phyloP scores from a whole-genome alignment of 2,888 invertebrate species.

The Drosophila algonquin region DNA sequence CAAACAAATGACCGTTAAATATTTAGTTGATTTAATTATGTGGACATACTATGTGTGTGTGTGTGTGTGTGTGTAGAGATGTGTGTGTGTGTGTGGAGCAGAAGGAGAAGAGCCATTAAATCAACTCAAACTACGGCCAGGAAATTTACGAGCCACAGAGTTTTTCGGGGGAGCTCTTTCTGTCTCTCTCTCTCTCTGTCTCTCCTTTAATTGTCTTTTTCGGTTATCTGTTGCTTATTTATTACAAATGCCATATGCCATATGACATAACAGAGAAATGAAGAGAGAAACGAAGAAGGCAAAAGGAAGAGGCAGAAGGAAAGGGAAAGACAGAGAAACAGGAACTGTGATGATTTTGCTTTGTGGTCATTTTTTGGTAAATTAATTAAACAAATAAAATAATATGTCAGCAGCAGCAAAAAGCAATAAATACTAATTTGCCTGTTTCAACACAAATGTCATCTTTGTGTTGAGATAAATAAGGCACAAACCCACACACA shows the following conservation, averaged over 20 bases:
- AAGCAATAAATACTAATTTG: conserved; percentile 77
- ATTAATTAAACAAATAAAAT: conserved; percentile 79
- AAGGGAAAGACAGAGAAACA: background rate
- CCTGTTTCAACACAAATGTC: conserved; percentile 79
- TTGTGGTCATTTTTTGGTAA: conserved; percentile 63
- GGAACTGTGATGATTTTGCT: conserved; percentile 49
- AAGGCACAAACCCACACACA: conserved; percentile 28
- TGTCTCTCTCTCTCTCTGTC: conserved; percentile 12
- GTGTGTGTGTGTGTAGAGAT: background rate
- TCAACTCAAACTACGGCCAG: conserved; percentile 68
- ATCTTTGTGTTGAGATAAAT: conserved; percentile 68
- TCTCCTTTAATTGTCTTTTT: conserved; percentile 51
- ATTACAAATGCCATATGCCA: conserved; percentile 74
- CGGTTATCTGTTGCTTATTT: conserved; percentile 75
- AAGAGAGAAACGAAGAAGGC: background rate
- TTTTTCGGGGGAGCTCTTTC: conserved; percentile 16
- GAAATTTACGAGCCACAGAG: conserved; percentile 60
- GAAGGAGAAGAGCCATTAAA: conserved; percentile 58
- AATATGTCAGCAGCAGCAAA: conserved; percentile 74
- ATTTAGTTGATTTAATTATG: conserved; percentile 79
- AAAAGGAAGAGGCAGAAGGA: background rate
- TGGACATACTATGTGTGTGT: conserved; percentile 32
- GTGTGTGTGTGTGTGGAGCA: background rate
- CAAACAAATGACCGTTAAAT: conserved; percentile 76
- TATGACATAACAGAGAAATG: conserved; percentile 49